A percentile compares a stretch with the other conserved stretches of the same genome.
phyloP scores from a whole-genome alignment of 53 echinoderm and acorn worm species.

The Holothuria scabra region DNA sequence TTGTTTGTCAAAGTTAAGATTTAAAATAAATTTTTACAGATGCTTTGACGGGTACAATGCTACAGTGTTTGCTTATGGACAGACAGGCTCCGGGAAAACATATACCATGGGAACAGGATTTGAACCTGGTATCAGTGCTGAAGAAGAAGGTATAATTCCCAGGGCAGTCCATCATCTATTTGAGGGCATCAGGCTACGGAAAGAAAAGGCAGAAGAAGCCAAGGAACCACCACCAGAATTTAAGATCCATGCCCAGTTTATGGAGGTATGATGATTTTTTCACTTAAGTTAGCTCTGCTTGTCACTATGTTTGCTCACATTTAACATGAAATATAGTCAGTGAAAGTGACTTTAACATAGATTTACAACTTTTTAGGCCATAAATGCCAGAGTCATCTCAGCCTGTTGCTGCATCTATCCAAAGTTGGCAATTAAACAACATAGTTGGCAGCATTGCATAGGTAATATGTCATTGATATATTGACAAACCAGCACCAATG shows the following conservation, averaged over 20 bases:
- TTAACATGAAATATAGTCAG: no score
- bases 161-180: slow-evolving; percentile 87
- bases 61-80: slow-evolving; percentile 97
- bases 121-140: slow-evolving; percentile 77
- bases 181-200: slow-evolving; percentile 73
- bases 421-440: no score
- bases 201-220: slow-evolving; percentile 49
- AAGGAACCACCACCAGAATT: slow-evolving; percentile 93
- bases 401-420: no score
- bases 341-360: no score
- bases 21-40: slow-evolving; percentile 8
- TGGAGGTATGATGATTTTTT: slow-evolving; percentile 72
- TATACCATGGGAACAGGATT: slow-evolving; percentile 98
- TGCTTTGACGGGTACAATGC: slow-evolving; percentile 98
- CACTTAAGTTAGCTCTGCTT: neutral
- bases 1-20: no score
- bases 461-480: no score
- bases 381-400: no score
- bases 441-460: no score
- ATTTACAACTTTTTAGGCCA: no score
- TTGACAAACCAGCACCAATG: no score
- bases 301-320: neutral
- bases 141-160: slow-evolving; percentile 83
- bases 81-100: slow-evolving; percentile 92
- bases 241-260: slow-evolving; percentile 94